Conservation (phyloP, 2,113 vertebrate genomes). For the Baryphthengus martii region DNA sequence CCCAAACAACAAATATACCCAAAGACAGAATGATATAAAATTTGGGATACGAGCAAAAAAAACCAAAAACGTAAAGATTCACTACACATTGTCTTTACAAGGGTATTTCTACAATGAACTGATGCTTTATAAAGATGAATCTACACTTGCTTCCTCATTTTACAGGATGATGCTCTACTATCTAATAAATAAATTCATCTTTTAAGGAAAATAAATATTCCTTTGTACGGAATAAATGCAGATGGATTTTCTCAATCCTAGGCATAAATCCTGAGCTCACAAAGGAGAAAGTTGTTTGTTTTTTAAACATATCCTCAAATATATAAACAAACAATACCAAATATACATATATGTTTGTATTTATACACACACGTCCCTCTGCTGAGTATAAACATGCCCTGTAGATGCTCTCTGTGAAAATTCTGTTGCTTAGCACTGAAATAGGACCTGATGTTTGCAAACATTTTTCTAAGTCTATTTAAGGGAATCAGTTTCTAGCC, state of each 20-base stretch:
- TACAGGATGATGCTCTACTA: neutral
- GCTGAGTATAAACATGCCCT: neutral
- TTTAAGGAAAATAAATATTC: neutral
- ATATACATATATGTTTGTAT: neutral
- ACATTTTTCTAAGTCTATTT: neutral
- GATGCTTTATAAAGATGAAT: neutral
- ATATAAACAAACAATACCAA: neutral
- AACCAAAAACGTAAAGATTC: neutral
- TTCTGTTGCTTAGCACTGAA: neutral
- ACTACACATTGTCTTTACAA: neutral
- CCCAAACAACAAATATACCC: neutral
- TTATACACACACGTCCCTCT: neutral
- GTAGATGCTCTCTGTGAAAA: neutral
- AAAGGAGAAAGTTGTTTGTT: neutral
- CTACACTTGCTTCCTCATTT: neutral
- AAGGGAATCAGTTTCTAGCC: neutral
- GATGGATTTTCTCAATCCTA: neutral
- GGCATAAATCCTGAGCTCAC: neutral
- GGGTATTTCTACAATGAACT: neutral
- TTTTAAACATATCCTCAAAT: neutral
- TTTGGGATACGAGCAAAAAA: neutral
- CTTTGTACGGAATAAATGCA: neutral
- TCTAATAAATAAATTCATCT: neutral
- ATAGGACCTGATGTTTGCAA: neutral
- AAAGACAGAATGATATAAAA: neutral